These are phyloP conservation scores for Siniperca undulata DNA, from an alignment of 2,797 vertebrate genomes.

Conservation along the genomic window DNA sequence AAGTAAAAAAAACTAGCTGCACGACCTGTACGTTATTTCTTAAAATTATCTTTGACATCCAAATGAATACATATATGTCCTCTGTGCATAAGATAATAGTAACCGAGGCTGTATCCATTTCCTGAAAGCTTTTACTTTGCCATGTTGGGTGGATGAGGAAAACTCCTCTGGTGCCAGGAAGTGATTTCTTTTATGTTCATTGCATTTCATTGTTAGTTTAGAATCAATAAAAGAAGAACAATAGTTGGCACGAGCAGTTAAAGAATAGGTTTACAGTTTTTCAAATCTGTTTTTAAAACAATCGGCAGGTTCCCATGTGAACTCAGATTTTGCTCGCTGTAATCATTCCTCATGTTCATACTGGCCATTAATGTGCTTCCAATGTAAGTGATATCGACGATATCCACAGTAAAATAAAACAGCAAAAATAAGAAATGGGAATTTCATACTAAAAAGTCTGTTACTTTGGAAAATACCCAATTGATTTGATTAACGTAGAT, in stretches of 20 bases:
- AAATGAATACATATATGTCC: not conserved
- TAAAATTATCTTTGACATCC: not conserved
- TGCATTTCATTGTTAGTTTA: not conserved
- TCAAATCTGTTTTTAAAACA: not conserved
- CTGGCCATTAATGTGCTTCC: not conserved
- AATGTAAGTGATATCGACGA: not conserved
- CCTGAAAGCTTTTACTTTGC: slow-evolving; percentile 31
- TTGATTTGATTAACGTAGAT: no score
- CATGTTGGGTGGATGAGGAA: slow-evolving; percentile 26
- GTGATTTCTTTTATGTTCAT: slow-evolving; percentile 20
- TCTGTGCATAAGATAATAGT: slow-evolving; percentile 12
- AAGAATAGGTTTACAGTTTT: not conserved
- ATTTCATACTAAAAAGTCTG: not conserved
- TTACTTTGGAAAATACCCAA: no score
- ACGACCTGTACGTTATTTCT: not conserved
- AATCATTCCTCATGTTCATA: not conserved
- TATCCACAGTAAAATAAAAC: not conserved
- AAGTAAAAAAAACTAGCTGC: not conserved
- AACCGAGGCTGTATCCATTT: not conserved
- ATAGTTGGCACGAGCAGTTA: slow-evolving; percentile 9
- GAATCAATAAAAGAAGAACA: slow-evolving; percentile 11
- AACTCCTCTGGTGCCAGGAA: slow-evolving; percentile 29
- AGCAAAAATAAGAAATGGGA: not conserved
- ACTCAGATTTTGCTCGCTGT: not conserved
- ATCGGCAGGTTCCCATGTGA: no score